A percentile compares a stretch with the other conserved stretches of the same genome.
These are phyloP conservation scores for Turnix velox DNA, from an alignment of 2,113 vertebrate species.

Conservation along the genomic window DNA sequence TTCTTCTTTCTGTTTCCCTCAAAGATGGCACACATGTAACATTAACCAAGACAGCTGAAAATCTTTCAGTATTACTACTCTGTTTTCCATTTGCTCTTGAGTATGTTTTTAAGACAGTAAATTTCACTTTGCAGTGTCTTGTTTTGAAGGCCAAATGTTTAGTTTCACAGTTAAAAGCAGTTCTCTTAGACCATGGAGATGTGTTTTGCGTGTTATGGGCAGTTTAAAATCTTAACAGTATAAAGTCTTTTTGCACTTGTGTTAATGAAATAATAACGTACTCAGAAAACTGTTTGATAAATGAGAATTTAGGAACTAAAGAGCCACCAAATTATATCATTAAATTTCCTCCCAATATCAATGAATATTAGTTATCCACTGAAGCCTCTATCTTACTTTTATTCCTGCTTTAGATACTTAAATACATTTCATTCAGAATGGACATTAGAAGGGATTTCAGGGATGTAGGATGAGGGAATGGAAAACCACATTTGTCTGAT, in stretches of 20 bases:
- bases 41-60: neutral
- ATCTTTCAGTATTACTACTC: neutral
- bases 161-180: neutral
- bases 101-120: neutral
- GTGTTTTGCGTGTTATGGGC: too few species aligned
- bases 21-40: neutral
- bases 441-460: neutral
- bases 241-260: neutral
- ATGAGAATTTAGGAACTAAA: neutral
- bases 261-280: neutral
- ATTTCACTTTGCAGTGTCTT: neutral
- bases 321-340: neutral
- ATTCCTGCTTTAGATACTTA: neutral
- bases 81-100: neutral
- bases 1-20: neutral
- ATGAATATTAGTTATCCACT: neutral
- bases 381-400: neutral
- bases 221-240: neutral
- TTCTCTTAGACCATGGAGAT: fast-evolving
- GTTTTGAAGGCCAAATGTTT: neutral
- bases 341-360: neutral
- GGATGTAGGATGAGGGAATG: neutral
- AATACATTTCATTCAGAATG: neutral
- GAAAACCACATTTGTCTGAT: too few species aligned
- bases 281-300: neutral